A percentile compares a stretch with the other conserved stretches of the same genome.
Conservation (phyloP, 2,888 invertebrate species). For the Trichogramma evanescens region DNA sequence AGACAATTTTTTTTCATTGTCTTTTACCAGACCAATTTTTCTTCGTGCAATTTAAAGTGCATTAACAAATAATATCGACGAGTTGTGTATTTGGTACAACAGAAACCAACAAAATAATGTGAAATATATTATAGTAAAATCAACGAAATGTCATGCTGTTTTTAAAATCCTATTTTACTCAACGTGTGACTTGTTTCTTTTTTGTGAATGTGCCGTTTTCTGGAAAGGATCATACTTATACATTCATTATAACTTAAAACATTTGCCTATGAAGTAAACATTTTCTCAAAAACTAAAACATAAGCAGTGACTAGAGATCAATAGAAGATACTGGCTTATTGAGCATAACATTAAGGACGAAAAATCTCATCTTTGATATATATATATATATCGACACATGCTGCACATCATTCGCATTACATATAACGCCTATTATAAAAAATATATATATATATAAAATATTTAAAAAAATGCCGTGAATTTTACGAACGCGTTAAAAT, state of each 20-base stretch:
- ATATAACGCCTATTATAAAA: too few species aligned
- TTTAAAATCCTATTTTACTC: conserved; percentile 20
- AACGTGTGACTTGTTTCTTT: conserved; percentile 1
- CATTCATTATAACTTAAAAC: not conserved
- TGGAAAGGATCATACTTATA: not conserved
- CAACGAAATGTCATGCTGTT: conserved; percentile 40
- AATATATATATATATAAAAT: too few species aligned
- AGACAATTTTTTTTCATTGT: too few species aligned
- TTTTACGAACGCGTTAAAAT: conserved; percentile 5
- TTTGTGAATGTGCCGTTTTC: conserved; percentile 12
- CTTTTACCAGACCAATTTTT: too few species aligned
- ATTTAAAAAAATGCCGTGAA: not conserved
- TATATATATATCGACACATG: conserved; percentile 7
- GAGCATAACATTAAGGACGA: not conserved
- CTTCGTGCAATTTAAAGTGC: too few species aligned
- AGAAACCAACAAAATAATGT: too few species aligned
- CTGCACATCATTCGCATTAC: too few species aligned
- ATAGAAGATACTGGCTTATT: conserved; percentile 6
- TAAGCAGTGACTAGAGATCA: conserved; percentile 3
- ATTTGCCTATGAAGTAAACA: not conserved
- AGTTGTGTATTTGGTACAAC: too few species aligned
- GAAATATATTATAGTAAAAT: not conserved
- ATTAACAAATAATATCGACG: too few species aligned
- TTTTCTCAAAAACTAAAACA: not conserved
- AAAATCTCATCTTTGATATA: conserved; percentile 17